Evolutionary conservation across 2,888 invertebrate genomes (phyloP).

Genomic region (Eilema griseolum): DNA sequence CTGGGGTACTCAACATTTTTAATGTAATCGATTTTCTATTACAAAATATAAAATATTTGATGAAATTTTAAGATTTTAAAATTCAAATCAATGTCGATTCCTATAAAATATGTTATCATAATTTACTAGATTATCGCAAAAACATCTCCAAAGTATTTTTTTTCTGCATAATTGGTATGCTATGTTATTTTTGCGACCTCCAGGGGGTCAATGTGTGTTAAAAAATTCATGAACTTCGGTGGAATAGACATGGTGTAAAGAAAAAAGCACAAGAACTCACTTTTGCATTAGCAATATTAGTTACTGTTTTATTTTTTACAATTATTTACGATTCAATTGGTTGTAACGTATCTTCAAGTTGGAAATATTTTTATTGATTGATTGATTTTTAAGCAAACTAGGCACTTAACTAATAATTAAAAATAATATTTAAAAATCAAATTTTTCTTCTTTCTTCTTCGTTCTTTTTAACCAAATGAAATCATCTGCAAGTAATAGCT

Average conservation of each 20-base stretch:
- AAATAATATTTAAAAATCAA: too few species aligned
- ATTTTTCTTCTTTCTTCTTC: too few species aligned
- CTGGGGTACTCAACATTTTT: slow-evolving; percentile 68
- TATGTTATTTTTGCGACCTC: background rate
- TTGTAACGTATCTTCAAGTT: background rate
- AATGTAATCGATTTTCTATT: slow-evolving; percentile 8
- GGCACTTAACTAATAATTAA: background rate
- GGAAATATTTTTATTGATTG: background rate
- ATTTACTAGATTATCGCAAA: background rate
- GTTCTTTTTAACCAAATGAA: too few species aligned
- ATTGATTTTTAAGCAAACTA: background rate
- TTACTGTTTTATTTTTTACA: background rate
- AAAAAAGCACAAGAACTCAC: too few species aligned
- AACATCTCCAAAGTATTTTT: background rate
- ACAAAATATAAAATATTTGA: background rate
- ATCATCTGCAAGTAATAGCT: too few species aligned
- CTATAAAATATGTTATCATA: background rate
- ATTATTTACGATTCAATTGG: background rate
- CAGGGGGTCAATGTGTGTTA: too few species aligned
- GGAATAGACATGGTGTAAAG: too few species aligned
- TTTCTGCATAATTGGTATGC: background rate
- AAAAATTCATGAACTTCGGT: too few species aligned
- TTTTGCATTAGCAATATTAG: too few species aligned
- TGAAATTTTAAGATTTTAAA: too few species aligned
- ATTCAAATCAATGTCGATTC: too few species aligned